phyloP scores from a whole-genome alignment of 2,888 invertebrate species.

The Cataglyphis rosenhaueri region DNA sequence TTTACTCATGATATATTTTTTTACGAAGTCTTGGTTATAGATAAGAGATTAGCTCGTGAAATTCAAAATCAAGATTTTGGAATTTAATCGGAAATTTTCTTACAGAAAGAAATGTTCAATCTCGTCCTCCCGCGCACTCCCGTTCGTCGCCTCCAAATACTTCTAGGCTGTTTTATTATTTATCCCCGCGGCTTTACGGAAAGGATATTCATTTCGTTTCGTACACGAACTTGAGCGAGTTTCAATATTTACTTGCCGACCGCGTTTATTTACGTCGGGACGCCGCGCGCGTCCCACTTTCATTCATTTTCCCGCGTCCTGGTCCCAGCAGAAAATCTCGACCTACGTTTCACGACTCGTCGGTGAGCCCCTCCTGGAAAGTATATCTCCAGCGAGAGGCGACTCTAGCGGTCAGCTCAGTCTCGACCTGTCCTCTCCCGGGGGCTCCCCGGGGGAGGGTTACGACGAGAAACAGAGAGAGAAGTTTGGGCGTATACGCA shows the following conservation, averaged over 20 bases:
- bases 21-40: neutral
- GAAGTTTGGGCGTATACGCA: conserved; percentile 68
- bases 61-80: neutral
- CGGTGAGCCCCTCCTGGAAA: conserved; percentile 35
- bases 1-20: neutral
- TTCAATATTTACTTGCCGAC: conserved; percentile 30
- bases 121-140: neutral
- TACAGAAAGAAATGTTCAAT: no score
- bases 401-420: conserved; percentile 15
- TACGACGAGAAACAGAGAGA: conserved; percentile 42
- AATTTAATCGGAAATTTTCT: neutral
- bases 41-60: neutral
- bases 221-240: conserved; percentile 10
- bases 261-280: conserved; percentile 22
- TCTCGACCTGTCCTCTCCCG: conserved; percentile 41
- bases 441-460: conserved; percentile 21
- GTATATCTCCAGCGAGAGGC: conserved; percentile 18
- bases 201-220: conserved; percentile 16
- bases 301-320: conserved; percentile 48
- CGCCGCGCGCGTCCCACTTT: conserved; percentile 18
- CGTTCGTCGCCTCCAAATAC: neutral
- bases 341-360: conserved; percentile 68
- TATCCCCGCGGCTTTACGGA: neutral
- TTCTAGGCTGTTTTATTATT: neutral
- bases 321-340: conserved; percentile 61